Percentiles rank a stretch among this genome's conserved stretches.
Conservation (phyloP, 2,113 vertebrate species). For the Scomber scombrus region DNA sequence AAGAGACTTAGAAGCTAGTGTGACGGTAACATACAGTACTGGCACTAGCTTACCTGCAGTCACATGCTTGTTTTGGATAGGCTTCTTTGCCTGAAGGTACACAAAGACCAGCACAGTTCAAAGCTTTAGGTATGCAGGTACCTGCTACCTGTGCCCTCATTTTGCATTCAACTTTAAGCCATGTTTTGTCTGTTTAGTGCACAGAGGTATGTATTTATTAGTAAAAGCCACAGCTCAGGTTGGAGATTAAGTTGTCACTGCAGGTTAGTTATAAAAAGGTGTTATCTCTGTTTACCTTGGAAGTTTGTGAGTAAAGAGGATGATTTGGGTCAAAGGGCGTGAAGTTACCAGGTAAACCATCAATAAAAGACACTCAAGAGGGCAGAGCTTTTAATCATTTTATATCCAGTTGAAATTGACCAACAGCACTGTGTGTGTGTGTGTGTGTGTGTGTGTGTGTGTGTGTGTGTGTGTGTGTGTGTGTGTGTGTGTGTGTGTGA, state of each 20-base stretch:
- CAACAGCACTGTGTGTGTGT: background rate
- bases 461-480: too few species aligned
- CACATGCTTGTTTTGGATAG: slow-evolving; percentile 12
- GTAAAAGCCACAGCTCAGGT: background rate
- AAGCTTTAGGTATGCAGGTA: background rate
- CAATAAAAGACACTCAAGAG: slow-evolving; percentile 3
- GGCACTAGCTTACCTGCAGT: background rate
- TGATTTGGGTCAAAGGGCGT: slow-evolving; percentile 25
- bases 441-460: too few species aligned
- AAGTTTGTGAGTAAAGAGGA: slow-evolving; percentile 40
- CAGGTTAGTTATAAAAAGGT: background rate
- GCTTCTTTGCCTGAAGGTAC: slow-evolving; percentile 2
- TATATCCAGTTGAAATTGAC: background rate
- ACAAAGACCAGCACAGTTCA: background rate
- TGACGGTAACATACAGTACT: background rate
- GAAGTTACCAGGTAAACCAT: slow-evolving; percentile 1
- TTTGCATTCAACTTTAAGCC: background rate
- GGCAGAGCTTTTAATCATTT: background rate
- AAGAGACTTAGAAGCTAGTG: background rate
- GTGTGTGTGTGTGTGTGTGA: too few species aligned
- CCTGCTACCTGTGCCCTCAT: background rate
- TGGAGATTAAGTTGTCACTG: slow-evolving; percentile 18
- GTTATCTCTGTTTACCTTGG: slow-evolving; percentile 8
- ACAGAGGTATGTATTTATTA: background rate
- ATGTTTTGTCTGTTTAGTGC: background rate